Percentiles rank a stretch among this genome's conserved stretches.
These are phyloP conservation scores for Brachypteracias leptosomus DNA, from an alignment of 2,113 vertebrate genomes.

Conservation along the genomic window DNA sequence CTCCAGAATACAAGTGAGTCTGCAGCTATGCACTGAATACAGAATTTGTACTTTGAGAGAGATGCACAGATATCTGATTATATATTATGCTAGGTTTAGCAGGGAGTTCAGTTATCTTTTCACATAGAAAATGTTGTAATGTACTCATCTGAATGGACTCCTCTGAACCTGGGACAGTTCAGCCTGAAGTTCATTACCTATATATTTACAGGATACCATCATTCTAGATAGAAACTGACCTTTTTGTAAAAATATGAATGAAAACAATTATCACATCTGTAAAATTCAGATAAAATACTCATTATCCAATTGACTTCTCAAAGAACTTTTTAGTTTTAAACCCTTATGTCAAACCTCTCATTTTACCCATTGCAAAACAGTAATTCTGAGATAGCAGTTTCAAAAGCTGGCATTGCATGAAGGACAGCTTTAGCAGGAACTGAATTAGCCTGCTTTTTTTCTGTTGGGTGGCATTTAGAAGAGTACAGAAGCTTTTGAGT, in stretches of 20 bases:
- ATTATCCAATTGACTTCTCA: neutral
- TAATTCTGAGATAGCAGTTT: neutral
- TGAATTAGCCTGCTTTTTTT: neutral
- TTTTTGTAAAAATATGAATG: neutral
- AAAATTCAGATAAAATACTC: neutral
- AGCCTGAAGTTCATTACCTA: neutral
- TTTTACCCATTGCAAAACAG: neutral
- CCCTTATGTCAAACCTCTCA: neutral
- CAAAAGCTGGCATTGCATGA: neutral
- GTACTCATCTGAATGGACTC: neutral
- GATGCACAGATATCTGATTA: neutral
- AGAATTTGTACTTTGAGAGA: neutral
- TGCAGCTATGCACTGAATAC: neutral
- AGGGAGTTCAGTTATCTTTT: neutral
- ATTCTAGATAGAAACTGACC: neutral
- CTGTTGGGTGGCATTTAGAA: neutral
- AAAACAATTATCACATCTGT: neutral
- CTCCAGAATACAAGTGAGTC: neutral
- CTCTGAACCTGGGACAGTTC: neutral
- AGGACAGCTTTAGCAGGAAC: neutral
- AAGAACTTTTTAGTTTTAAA: neutral
- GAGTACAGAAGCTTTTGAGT: neutral
- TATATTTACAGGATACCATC: neutral
- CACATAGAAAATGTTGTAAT: neutral
- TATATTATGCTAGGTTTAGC: neutral